Evolutionary conservation across 2,888 invertebrate species (phyloP), one percentile per base, ranked within the genome.

Genomic region (Erannis defoliaria): DNA sequence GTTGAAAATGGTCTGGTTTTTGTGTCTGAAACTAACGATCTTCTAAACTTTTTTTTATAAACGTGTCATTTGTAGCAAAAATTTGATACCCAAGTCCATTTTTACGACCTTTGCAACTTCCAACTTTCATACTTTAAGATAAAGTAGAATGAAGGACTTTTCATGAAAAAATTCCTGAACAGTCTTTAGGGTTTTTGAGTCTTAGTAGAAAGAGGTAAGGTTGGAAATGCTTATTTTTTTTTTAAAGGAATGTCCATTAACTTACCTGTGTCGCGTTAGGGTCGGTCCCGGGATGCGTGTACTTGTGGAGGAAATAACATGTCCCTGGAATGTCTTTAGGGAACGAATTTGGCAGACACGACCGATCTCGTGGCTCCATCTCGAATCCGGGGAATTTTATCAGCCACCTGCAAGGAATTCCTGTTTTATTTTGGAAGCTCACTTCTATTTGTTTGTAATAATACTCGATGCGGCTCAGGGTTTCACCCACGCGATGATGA

Each of bases 281-380:
- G 53, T 95, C 94, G 33, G 97, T 90, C 5, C 94, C 94, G 0
- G 95, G 95, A 85, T 97, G 96, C 64, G 94, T 94, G 91, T 97
- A 98, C 72, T 94, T 95, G 77, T 95, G 95, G 55, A 98, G 94
- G 86, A 98, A 98, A 90, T 98, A 95, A 83, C 98, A 98, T 33
- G 97, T 97, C 70, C 97, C 97, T 43, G 95, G 94, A 58, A 95
- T 95, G 77, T 96, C 94, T 74, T 95, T 93, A 43, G 97, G 96
- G 90, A 97, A 97, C 76, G 97, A 97, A 85, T 96, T 96, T 9
- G 98, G 98, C 72, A 98, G 94, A 86, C 95, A 97, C 59, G 95
- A 94, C 42, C 95, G 94, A 76, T 96, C 95, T 69, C 98, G 94
- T 12, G 96, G 93, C 78, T 96, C 96, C 88, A 97, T 95, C 73